Evolutionary conservation across 2,888 invertebrate species (phyloP), one percentile per base, ranked within the genome.

Genomic region (Loripinus fragilis): DNA sequence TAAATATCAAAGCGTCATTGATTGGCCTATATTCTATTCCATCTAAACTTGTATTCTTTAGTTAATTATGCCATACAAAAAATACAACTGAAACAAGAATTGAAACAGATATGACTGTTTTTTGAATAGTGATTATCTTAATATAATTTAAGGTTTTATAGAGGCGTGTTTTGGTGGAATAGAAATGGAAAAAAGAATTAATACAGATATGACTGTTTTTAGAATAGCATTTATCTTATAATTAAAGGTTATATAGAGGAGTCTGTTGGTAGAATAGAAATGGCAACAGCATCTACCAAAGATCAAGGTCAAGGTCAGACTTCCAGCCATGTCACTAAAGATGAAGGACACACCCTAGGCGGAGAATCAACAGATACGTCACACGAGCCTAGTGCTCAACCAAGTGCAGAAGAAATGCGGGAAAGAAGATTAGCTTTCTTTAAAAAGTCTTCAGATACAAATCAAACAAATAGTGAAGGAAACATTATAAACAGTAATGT

Each of bases 351-450:
- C 38, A 33, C 67, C 23, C 68, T 72, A 60, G 48, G 71, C 25
- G 67, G 67, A 35, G 41, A 60, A 5, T 20, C n/a, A 42, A 45
- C 48, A 1, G 15, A 71, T 33, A 60, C 60, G 48, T 28, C 17
- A 35, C 30, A 66, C 17, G 50, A 69, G 33, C 70, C 50, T 23
- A 23, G 23, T 52, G 25, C 23, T 42, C 25, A 8, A 12, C 66
- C 52, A 7, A 64, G 42, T 28, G 50, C 55, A 20, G 88, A 90
- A 60, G 90, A 91, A 74, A 70, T 91, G 17, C 80, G 91, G 65
- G 76, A 83, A 78, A 90, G 87, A 75, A 85, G 91, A 67, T 77
- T 90, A 28, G 90, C 89, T 30, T 90, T 85, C 78, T 78, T 90
- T 45, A 81, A 78, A 64, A 84, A 78, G 76, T 35, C 83, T 33